Percentiles rank a stretch among this genome's conserved stretches.
Conservation (phyloP, 2,797 vertebrate genomes). For the Xenops minutus region DNA sequence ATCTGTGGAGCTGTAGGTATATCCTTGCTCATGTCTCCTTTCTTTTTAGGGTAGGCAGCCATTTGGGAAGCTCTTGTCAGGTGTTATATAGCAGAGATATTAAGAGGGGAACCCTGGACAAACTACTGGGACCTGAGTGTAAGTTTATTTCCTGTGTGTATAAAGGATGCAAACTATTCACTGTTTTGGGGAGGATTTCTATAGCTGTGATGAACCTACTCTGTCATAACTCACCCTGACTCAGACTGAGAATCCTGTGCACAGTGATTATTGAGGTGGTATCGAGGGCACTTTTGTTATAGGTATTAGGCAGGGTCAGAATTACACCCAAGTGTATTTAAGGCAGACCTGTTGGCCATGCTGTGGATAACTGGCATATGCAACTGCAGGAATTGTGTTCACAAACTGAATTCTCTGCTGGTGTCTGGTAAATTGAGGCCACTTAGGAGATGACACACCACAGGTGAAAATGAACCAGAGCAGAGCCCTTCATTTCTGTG, state of each 20-base stretch:
- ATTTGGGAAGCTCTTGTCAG: neutral
- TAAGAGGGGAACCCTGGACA: neutral
- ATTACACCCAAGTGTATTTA: neutral
- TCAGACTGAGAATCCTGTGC: neutral
- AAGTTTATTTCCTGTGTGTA: neutral
- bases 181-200: neutral
- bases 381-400: neutral
- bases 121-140: neutral
- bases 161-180: neutral
- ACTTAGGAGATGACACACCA: neutral
- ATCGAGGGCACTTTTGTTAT: neutral
- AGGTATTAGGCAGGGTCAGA: neutral
- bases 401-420: neutral
- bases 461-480: constrained; percentile 8
- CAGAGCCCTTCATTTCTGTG: neutral
- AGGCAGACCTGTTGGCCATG: neutral
- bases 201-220: neutral
- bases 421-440: neutral
- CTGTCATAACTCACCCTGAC: neutral
- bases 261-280: neutral
- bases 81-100: neutral
- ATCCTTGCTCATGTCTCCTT: neutral
- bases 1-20: neutral
- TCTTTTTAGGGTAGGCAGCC: neutral
- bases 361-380: neutral